Percentiles rank a stretch among this genome's conserved stretches.
Conservation (phyloP, 2,888 invertebrate genomes). For the Bimastos eiseni region DNA sequence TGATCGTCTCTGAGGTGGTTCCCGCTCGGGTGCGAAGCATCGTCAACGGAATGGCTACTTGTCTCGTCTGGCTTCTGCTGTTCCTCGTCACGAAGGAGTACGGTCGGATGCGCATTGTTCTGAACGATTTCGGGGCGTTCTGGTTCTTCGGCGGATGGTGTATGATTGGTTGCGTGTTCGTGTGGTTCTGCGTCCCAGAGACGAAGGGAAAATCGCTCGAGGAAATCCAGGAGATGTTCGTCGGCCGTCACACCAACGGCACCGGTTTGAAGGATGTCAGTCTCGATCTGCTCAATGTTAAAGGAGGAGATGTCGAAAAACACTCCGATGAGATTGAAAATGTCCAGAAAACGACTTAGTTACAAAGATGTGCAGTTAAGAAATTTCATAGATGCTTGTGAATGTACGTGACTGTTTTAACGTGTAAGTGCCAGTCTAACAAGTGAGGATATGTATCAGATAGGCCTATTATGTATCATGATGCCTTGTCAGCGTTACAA, state of each 20-base stretch:
- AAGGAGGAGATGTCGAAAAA: not conserved
- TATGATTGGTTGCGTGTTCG: constrained; percentile 75
- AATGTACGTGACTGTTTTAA: not conserved
- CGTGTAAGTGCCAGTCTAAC: not conserved
- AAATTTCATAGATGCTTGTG: not conserved
- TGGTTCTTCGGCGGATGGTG: constrained; percentile 80
- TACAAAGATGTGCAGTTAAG: not conserved
- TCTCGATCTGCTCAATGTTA: not conserved
- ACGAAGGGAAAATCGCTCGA: constrained; percentile 90
- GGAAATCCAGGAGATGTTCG: constrained; percentile 69
- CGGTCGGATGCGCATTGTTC: constrained; percentile 45
- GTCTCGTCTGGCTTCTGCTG: constrained; percentile 71
- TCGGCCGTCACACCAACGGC: not conserved
- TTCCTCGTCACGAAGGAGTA: constrained; percentile 60
- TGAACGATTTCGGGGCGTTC: constrained; percentile 68
- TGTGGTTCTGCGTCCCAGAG: constrained; percentile 83
- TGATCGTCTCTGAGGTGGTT: constrained; percentile 67
- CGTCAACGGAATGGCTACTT: constrained; percentile 84
- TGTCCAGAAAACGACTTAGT: not conserved
- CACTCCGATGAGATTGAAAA: not conserved
- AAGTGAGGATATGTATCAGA: not conserved
- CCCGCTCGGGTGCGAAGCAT: constrained; percentile 79
- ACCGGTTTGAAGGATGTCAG: not conserved
- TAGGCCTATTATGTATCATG: no score
- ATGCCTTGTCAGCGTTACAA: not conserved